phyloP scores from a whole-genome alignment of 2,797 vertebrate genomes.

The Aratinga solstitialis region DNA sequence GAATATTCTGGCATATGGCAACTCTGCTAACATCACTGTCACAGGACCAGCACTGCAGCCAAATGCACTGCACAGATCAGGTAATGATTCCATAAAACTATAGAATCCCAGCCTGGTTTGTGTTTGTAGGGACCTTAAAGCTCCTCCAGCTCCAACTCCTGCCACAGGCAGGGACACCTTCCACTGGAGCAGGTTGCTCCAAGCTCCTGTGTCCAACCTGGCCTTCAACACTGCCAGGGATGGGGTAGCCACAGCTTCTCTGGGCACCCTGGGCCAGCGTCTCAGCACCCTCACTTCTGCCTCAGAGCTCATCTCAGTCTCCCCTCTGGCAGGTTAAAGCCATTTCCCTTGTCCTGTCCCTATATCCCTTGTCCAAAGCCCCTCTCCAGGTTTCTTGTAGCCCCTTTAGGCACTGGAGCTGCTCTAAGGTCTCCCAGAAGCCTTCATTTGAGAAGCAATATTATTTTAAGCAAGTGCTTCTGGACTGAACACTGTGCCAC shows the following conservation, averaged over 20 bases:
- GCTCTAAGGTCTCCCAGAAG: background rate
- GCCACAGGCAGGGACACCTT: too few species aligned
- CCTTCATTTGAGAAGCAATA: background rate
- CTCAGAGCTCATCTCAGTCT: too few species aligned
- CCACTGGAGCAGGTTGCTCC: too few species aligned
- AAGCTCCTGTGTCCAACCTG: too few species aligned
- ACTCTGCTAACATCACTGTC: background rate
- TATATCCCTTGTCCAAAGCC: background rate
- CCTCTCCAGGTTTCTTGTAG: background rate
- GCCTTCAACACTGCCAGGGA: too few species aligned
- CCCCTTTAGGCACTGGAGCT: background rate
- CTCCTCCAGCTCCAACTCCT: too few species aligned
- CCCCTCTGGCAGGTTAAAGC: too few species aligned
- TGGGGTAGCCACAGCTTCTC: too few species aligned
- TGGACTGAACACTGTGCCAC: background rate
- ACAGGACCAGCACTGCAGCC: background rate
- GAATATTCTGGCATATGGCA: background rate
- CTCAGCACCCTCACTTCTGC: too few species aligned
- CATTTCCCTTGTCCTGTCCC: too few species aligned
- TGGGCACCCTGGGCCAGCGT: too few species aligned
- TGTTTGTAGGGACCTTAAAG: background rate
- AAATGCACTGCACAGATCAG: background rate
- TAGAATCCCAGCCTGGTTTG: background rate
- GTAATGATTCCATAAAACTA: background rate
- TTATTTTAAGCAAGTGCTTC: background rate